Base-by-base conservation (phyloP, 2,797 vertebrate species). In the Clarias laeviceps region DNA sequence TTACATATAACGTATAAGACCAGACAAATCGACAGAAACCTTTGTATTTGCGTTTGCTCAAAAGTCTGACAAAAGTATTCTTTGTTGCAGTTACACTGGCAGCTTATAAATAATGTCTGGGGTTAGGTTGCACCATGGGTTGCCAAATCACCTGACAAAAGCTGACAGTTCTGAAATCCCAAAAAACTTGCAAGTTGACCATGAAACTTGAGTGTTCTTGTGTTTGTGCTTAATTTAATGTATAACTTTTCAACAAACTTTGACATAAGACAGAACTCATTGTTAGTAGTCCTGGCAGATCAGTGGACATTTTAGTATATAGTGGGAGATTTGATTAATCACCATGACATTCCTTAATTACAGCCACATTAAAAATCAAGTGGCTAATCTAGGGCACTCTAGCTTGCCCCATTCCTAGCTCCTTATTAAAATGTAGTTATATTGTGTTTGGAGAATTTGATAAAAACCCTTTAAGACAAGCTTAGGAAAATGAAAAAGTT, bases 261-360 rank as follows among this genome's bases (percentile, higher is more conserved):
- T 69, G 29, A 69, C 37, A 72, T 20, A 45, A 3, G 24, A 20
- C 69, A 40, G 20, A 15, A 45, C 69, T 72, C 22, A 4, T 50
- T 50, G 50, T 2, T 72, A 22, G 37, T 50, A 50, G 45, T 12
- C 45, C 45, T 50, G 45, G 45, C 2, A 12, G 40, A 24, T 73
- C 50, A 20, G n/a, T 57, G 5, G 22, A 24, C 29, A 12, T 78
- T 34, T 1, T 1, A 50, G 78, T 40, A 15, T n/a, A 80, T n/a
- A 62, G 20, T 54, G 59, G 74, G 87, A 89, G 84, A 66, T 88
- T 90, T 89, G 91, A 93, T 94, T 93, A 93, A 94, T 95, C 90
- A 90, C 87, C 87, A 78, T 91, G 90, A 91, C 92, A 91, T 70
- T 70, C 86, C 86, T 92, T 94, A 94, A 94, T 94, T 94, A 93